phyloP scores from a whole-genome alignment of 2,888 invertebrate species.

The Linnaemya tessellans region DNA sequence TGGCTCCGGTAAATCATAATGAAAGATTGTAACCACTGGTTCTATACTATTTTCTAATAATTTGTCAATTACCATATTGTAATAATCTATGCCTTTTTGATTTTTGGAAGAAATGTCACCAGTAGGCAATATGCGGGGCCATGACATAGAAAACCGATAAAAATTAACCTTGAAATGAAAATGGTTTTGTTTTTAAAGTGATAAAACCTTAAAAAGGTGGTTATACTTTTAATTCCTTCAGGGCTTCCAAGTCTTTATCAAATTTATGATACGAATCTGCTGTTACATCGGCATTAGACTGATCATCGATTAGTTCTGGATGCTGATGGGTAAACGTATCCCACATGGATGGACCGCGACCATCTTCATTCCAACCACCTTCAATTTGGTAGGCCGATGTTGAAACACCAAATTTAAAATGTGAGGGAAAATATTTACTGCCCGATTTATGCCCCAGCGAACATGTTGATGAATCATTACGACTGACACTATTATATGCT shows the following conservation, averaged over 20 bases:
- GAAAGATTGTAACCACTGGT: conserved; percentile 86
- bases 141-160: conserved; percentile 86
- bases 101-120: conserved; percentile 85
- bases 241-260: conserved; percentile 85
- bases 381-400: conserved; percentile 79
- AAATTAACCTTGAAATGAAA: conserved; percentile 79
- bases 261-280: conserved; percentile 86
- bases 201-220: neutral
- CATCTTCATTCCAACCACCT: conserved; percentile 80
- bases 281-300: conserved; percentile 85
- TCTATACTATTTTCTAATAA: conserved; percentile 86
- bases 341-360: conserved; percentile 85
- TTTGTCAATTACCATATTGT: conserved; percentile 86
- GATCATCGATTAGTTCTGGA: conserved; percentile 82
- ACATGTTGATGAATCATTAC: conserved; percentile 51
- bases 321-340: conserved; percentile 81
- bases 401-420: conserved; percentile 77
- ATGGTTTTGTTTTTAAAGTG: neutral
- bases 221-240: conserved; percentile 83
- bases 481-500: neutral
- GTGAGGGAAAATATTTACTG: conserved; percentile 74
- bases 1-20: conserved; percentile 85
- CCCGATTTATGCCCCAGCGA: conserved; percentile 63
- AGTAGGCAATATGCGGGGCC: conserved; percentile 87
- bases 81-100: conserved; percentile 86